Evolutionary conservation across 2,113 vertebrate species (phyloP), one percentile per base, ranked within the genome.

Genomic region (Beaufortia kweichowensis): DNA sequence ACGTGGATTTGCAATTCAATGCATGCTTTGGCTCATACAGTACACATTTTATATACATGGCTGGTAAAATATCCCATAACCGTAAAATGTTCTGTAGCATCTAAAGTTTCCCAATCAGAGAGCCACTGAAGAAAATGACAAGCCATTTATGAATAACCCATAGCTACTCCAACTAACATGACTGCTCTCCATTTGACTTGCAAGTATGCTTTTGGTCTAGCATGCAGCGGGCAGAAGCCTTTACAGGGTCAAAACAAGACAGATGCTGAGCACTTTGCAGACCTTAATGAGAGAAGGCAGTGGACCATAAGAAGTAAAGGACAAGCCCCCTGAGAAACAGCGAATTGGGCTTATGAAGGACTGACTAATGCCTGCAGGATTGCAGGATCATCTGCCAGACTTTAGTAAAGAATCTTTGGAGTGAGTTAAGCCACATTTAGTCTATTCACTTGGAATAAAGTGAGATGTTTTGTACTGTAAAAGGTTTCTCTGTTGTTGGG

Each of bases 251-350:
- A 73, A 61, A 61, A 61, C 57, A 73, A 73, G 70, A 73, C 70
- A 73, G 70, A 73, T 73, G 70, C 70, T 61, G 70, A 73, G 70
- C 70, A 73, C 70, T 73, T 73, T 73, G 57, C 70, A 61, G 39
- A 39, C 35, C 70, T 73, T 61, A 73, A 73, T 73, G 70, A 73
- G 70, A 73, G 70, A 26, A 73, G 39, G 55, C 70, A 73, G 56
- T 73, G 57, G 70, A 73, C 23, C 70, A 73, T 61, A 56, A 73
- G 24, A 24, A 60, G 70, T 29, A 73, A 73, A 73, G 70, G 70
- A 73, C 57, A 73, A 17, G 57, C 57, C 70, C 57, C 70, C 57
- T 43, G 70, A 73, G 70, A 73, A 46, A 23, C 9, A 61, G 70
- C 39, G 21, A 56, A 73, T 39, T 73, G 70, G 70, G 70, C 39